These are phyloP conservation scores for Pachypsylla venusta DNA, from an alignment of 1,140 invertebrate genomes.

Conservation along the genomic window DNA sequence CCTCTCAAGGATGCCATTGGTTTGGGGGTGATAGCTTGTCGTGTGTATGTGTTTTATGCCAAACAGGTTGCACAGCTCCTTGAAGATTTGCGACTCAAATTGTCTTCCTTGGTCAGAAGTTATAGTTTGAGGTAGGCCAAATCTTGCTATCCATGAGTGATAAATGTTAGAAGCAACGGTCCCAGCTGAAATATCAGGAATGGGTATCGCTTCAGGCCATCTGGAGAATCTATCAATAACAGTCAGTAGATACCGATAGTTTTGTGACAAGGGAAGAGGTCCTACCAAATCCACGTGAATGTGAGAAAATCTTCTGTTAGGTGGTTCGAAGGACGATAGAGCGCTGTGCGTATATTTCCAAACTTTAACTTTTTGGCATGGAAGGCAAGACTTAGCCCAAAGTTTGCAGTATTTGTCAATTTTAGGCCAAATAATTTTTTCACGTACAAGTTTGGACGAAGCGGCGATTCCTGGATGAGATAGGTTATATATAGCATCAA, in stretches of 20 bases:
- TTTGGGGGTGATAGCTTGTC: constrained; percentile 28
- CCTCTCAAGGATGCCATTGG: constrained; percentile 24
- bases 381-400: constrained; percentile 22
- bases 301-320: no score
- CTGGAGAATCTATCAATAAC: constrained; percentile 27
- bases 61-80: neutral
- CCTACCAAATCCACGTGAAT: constrained; percentile 36
- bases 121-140: constrained; percentile 24
- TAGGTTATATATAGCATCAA: constrained; percentile 23
- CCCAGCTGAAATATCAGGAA: constrained; percentile 25
- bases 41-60: constrained; percentile 20
- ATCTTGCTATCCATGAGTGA: constrained; percentile 25
- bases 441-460: constrained; percentile 25
- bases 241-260: constrained; percentile 24
- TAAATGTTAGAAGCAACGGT: constrained; percentile 21
- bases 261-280: constrained; percentile 22
- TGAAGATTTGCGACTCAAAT: constrained; percentile 23
- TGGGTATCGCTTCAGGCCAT: constrained; percentile 27
- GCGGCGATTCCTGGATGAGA: constrained; percentile 22
- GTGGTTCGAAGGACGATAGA: no score
- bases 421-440: constrained; percentile 32
- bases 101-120: constrained; percentile 28
- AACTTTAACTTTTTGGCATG: constrained; percentile 26
- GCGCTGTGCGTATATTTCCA: no score
- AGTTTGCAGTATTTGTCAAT: constrained; percentile 23